phyloP scores from a whole-genome alignment of 2,797 vertebrate species.

The Octomys mimax region DNA sequence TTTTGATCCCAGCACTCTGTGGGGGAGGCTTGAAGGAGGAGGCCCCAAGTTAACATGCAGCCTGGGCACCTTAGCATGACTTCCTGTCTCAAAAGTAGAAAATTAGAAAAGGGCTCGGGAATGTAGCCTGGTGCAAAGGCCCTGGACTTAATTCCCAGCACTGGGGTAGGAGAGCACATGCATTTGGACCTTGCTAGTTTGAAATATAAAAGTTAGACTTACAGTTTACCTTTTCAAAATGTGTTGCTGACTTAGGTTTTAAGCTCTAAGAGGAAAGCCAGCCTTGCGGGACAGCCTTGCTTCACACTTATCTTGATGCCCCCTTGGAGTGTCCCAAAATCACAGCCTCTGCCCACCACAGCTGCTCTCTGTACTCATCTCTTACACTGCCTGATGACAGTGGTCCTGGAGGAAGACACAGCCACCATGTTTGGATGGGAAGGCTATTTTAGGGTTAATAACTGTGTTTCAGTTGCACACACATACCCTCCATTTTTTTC shows the following conservation, averaged over 20 bases:
- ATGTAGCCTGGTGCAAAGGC: not conserved
- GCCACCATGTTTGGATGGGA: not conserved
- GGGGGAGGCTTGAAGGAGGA: not conserved
- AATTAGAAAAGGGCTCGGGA: not conserved
- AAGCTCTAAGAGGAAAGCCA: not conserved
- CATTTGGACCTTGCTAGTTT: not conserved
- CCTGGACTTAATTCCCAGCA: not conserved
- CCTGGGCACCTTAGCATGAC: not conserved
- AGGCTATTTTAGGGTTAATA: constrained; percentile 1
- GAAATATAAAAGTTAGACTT: not conserved
- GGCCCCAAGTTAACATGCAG: not conserved
- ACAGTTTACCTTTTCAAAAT: not conserved
- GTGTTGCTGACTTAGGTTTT: constrained; percentile 50
- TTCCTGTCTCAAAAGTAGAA: not conserved
- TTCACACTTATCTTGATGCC: not conserved
- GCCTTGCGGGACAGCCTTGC: not conserved
- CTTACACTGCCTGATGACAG: not conserved
- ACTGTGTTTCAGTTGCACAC: not conserved
- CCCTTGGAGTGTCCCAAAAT: not conserved
- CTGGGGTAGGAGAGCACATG: not conserved
- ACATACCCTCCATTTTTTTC: not conserved
- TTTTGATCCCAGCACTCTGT: not conserved
- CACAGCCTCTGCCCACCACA: not conserved
- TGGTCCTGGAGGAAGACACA: not conserved
- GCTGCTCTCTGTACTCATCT: not conserved